Percentiles rank a stretch among this genome's conserved stretches.
Evolutionary conservation across 2,113 vertebrate species (phyloP).

Genomic region (Bufo gargarizans): DNA sequence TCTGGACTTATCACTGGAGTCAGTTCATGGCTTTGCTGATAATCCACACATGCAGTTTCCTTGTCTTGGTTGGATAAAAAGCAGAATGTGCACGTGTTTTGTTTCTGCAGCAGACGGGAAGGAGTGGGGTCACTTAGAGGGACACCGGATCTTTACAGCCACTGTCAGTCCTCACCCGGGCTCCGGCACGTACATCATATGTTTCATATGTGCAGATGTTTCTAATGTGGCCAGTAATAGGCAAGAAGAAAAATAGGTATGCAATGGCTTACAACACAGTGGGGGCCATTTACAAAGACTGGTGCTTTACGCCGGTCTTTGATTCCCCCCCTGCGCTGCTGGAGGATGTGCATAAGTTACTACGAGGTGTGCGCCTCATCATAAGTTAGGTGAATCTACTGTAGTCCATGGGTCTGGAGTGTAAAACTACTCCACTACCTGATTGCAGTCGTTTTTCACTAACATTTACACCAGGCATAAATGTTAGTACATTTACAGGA

Average conservation of each 20-base stretch:
- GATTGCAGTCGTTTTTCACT: no score
- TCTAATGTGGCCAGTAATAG: neutral
- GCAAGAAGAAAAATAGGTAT: neutral
- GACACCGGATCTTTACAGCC: neutral
- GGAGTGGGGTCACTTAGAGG: conserved; percentile 25
- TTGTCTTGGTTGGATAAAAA: conserved; percentile 27
- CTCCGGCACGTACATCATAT: conserved; percentile 5
- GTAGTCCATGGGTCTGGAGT: no score
- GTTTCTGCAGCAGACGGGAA: neutral
- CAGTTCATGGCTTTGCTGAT: conserved; percentile 30
- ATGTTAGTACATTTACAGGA: no score
- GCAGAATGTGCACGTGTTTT: conserved; percentile 41
- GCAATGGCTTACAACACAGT: neutral
- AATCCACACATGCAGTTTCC: conserved; percentile 38
- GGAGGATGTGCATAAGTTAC: no score
- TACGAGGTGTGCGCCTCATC: no score
- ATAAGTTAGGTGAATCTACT: no score
- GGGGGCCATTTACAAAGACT: no score
- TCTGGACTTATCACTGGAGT: conserved; percentile 11
- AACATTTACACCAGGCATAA: no score
- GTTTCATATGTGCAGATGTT: conserved; percentile 14
- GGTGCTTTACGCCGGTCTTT: no score
- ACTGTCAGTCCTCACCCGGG: neutral
- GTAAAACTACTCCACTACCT: no score
- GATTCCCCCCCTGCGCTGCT: no score